Evolutionary conservation across 2,888 invertebrate genomes (phyloP).

Genomic region (Sceliomorpha sp.): DNA sequence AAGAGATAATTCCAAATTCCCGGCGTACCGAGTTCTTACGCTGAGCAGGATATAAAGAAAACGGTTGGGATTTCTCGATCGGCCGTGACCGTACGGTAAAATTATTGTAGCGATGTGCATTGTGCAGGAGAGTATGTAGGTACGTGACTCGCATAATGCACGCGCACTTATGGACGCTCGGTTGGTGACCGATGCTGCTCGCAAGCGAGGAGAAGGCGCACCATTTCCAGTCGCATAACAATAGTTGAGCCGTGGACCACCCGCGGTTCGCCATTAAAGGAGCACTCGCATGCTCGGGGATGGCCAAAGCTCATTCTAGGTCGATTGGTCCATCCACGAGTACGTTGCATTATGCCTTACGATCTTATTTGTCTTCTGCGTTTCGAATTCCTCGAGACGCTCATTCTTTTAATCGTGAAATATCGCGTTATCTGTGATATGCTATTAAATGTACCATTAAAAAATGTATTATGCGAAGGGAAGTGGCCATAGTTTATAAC

Average conservation of each 20-base stretch:
- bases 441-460: too few species aligned
- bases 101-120: conserved; percentile 55
- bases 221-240: conserved; percentile 67
- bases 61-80: conserved; percentile 50
- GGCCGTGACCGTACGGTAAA: conserved; percentile 52
- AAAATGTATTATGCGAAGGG: too few species aligned
- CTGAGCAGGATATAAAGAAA: conserved; percentile 42
- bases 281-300: conserved; percentile 40
- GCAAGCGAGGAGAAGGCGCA: conserved; percentile 30
- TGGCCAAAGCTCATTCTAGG: conserved; percentile 2
- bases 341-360: not conserved
- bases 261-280: conserved; percentile 71
- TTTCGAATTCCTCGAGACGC: too few species aligned
- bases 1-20: conserved; percentile 46
- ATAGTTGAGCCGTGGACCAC: conserved; percentile 74
- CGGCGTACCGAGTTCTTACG: conserved; percentile 37
- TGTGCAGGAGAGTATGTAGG: conserved; percentile 53
- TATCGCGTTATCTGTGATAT: too few species aligned
- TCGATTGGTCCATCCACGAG: conserved; percentile 28
- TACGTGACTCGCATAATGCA: conserved; percentile 68
- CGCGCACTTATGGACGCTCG: conserved; percentile 64
- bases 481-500: too few species aligned
- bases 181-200: conserved; percentile 59
- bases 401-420: too few species aligned
- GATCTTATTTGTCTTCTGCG: not conserved